Evolutionary conservation across 2,113 vertebrate species (phyloP), one percentile per base, ranked within the genome.

Genomic region (Indicator indicator): DNA sequence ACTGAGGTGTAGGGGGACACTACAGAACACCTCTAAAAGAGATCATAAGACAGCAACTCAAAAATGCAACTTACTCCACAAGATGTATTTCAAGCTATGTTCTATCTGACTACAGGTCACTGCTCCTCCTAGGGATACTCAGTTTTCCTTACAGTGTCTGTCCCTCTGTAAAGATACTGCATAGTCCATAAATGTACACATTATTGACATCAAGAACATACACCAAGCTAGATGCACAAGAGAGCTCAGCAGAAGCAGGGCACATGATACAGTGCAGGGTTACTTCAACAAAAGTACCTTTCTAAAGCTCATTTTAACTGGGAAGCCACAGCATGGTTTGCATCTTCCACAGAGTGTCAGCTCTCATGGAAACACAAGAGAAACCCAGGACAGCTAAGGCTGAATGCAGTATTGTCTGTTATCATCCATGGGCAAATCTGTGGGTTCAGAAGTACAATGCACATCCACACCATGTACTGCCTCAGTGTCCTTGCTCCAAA

Each of bases 101-200:
- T 77, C 4, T 26, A 48, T 6, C 36, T 54, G 17, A 14, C 36
- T 58, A 26, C 0, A 82, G 30, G 20, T 52, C 32, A 40, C 23
- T 28, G 18, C 16, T 12, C 38, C 48, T 44, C 12, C 59, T 9
- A 27, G 3, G 12, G 27, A 20, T 36, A 79, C 32, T 33, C 36
- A 36, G 32, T 60, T 63, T 24, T n/a, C 70, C 54, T 85, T 17
- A 12, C 3, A 6, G 7, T 52, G 65, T 38, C 68, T 46, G 44
- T 44, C 44, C 44, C 44, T 17, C 44, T 36, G 36, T 8, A 26
- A 85, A 5, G 14, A 14, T 3, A 46, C 0, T 91, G 83, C 72
- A 77, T 12, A 76, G 83, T 52, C 26, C 12, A 0, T 28, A 20
- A 30, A 17, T 3, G 54, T 0, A 44, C 6, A 33, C 14, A 8